These are phyloP conservation scores for Dromius quadrimaculatus DNA, from an alignment of 2,888 invertebrate genomes.

Conservation along the genomic window DNA sequence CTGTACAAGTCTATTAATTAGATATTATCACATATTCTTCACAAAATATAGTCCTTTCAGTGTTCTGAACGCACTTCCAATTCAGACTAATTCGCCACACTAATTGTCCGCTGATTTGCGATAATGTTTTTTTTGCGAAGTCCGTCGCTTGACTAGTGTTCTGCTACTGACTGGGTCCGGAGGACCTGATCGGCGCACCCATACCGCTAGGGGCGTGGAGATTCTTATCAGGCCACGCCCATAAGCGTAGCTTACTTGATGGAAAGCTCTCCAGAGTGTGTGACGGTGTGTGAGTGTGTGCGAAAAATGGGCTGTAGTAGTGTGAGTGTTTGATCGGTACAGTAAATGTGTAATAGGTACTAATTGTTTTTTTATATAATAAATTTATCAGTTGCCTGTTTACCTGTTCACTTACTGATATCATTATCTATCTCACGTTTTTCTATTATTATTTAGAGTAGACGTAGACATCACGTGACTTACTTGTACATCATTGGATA, in stretches of 20 bases:
- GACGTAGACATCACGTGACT: too few species aligned
- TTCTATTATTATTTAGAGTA: too few species aligned
- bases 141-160: neutral
- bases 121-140: constrained; percentile 35
- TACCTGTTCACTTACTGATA: too few species aligned
- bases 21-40: too few species aligned
- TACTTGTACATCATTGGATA: too few species aligned
- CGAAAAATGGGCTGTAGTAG: neutral
- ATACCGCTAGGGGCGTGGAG: constrained; percentile 58
- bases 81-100: neutral
- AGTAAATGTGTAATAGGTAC: too few species aligned
- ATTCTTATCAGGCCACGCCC: constrained; percentile 56
- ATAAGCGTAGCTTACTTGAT: neutral
- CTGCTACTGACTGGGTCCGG: constrained; percentile 19
- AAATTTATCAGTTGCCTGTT: too few species aligned
- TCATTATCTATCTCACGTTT: too few species aligned
- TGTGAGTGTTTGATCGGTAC: neutral
- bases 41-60: too few species aligned
- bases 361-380: too few species aligned
- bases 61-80: neutral
- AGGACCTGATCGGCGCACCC: constrained; percentile 35
- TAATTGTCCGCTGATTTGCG: neutral
- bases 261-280: constrained; percentile 7
- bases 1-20: too few species aligned
- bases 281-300: neutral